Evolutionary conservation across 1,140 invertebrate genomes (phyloP).

Genomic region (Diorhabda carinulata): DNA sequence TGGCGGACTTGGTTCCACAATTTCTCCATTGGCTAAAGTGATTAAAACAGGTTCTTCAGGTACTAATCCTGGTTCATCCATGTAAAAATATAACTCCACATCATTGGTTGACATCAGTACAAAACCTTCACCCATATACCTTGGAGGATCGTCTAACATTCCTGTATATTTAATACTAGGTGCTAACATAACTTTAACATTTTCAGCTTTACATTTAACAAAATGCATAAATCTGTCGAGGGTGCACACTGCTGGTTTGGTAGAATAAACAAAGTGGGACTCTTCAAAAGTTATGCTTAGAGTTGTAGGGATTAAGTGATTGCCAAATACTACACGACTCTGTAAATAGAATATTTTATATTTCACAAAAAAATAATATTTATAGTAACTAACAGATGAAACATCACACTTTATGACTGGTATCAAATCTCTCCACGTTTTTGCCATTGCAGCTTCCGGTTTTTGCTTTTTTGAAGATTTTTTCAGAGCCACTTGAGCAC

Average conservation of each 20-base stretch:
- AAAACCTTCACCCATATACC: conserved; percentile 98
- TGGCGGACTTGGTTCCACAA: conserved; percentile 85
- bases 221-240: conserved; percentile 96
- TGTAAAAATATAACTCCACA: conserved; percentile 92
- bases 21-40: conserved; percentile 88
- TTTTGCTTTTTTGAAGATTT: conserved; percentile 58
- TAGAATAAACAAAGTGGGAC: conserved; percentile 91
- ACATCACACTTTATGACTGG: conserved; percentile 96
- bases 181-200: conserved; percentile 81
- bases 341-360: conserved; percentile 43
- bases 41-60: conserved; percentile 86
- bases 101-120: conserved; percentile 93
- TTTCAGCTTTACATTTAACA: conserved; percentile 90
- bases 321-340: conserved; percentile 95
- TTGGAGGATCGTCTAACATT: conserved; percentile 89
- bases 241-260: conserved; percentile 87
- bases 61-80: conserved; percentile 89
- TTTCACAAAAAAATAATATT: neutral
- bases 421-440: conserved; percentile 93
- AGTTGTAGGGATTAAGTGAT: conserved; percentile 88
- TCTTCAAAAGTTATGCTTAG: conserved; percentile 91
- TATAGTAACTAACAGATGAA: conserved; percentile 60
- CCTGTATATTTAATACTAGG: conserved; percentile 90
- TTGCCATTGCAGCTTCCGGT: conserved; percentile 70
- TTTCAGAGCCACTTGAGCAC: conserved; percentile 24